Base-by-base conservation (phyloP, 2,797 vertebrate genomes). In the Chelidonichthys spinosus region DNA sequence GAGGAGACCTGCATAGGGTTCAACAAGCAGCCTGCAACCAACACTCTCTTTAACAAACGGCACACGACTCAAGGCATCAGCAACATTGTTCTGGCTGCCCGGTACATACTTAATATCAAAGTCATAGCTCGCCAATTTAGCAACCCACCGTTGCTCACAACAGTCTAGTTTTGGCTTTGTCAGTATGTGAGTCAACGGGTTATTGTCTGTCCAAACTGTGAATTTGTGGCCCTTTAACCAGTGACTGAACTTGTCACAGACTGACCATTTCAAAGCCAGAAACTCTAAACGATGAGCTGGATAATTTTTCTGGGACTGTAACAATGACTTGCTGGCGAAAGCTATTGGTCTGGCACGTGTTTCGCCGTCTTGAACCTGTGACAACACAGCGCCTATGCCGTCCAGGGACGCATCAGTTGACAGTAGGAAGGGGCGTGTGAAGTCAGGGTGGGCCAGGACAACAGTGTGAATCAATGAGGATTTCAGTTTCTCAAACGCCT, bases 241-340 rank as follows among this genome's bases (percentile, higher is more conserved):
- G 32, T 70, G 69, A 6, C 25, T 71, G 39, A 65, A 74, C 37
- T 52, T 65, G 25, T 74, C 4, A 0, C 53, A 36, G 4, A 36
- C 14, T 2, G 53, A 55, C 53, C 53, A 55, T 36, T 36, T 55
- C 25, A 71, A 25, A 2, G 59, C 69, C 9, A 63, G 14, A 54
- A 63, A 63, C n/a, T 72, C 56, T 2, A 72, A 18, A 6, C 55
- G 32, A 7, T 78, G 69, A 5, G 63, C 63, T 7, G 63, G 63
- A 11, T 78, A 71, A 6, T 72, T 63, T 5, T 43, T 63, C 11
- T 72, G 75, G 4, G 69, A 50, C 15, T 33, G 69, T 18, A 50
- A 39, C 53, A 68, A 40, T 2, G 59, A 73, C 17, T 69, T 74
- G 17, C 65, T 79, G 10, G 32, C 50, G 9, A 72, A 72, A 47